These are phyloP conservation scores for Tribolium castaneum DNA, from an alignment of 1,140 invertebrate species.

Conservation along the genomic window DNA sequence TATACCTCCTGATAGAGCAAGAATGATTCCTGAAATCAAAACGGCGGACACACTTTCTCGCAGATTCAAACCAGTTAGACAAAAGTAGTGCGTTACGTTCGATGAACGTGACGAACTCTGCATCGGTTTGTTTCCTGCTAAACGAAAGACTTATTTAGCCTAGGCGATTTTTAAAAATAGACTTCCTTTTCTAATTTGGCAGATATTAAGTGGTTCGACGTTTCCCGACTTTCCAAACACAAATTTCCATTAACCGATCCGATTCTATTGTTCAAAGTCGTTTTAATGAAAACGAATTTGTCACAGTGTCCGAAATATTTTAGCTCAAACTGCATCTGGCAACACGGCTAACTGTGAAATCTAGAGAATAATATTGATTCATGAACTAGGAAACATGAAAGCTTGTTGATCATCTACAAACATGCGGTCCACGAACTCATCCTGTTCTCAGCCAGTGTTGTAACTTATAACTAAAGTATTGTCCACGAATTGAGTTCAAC, in stretches of 20 bases:
- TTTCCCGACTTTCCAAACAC: constrained; percentile 1
- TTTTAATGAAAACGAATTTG: constrained; percentile 11
- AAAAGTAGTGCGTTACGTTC: constrained; percentile 26
- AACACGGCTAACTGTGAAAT: constrained; percentile 15
- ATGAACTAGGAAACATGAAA: constrained; percentile 26
- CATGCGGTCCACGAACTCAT: constrained; percentile 29
- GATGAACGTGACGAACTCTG: constrained; percentile 20
- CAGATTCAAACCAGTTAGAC: background rate
- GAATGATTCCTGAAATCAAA: constrained; percentile 10
- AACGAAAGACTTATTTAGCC: constrained; percentile 15
- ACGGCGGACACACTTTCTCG: constrained; percentile 25
- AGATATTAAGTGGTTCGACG: constrained; percentile 7
- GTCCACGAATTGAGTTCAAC: constrained; percentile 6
- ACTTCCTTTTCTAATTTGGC: constrained; percentile 17
- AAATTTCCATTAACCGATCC: background rate
- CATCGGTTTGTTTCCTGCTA: background rate
- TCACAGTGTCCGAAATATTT: background rate
- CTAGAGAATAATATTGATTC: constrained; percentile 22
- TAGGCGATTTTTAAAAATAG: constrained; percentile 31
- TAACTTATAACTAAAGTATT: constrained; percentile 21
- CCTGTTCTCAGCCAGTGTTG: background rate
- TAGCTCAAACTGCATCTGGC: background rate
- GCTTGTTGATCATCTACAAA: constrained; percentile 25
- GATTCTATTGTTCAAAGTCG: constrained; percentile 24
- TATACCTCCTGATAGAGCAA: background rate